Evolutionary conservation across 1,140 invertebrate species (phyloP).

Genomic region (Bombus pyrosoma): DNA sequence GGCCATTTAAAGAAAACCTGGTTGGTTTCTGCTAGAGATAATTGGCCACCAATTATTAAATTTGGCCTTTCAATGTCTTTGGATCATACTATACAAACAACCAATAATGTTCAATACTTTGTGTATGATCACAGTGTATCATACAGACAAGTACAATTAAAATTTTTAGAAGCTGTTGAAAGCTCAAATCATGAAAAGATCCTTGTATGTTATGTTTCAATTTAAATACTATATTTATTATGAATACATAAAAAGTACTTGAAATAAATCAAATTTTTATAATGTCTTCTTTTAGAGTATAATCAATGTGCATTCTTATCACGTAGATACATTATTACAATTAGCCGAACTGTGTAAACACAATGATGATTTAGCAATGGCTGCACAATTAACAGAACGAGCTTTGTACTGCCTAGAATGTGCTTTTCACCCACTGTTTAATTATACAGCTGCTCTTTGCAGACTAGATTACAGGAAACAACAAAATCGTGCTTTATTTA

Average conservation of each 20-base stretch:
- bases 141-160: constrained; percentile 89
- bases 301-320: constrained; percentile 90
- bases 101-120: constrained; percentile 86
- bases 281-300: constrained; percentile 83
- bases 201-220: constrained; percentile 83
- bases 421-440: constrained; percentile 92
- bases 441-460: constrained; percentile 88
- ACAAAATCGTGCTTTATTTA: constrained; percentile 93
- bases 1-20: constrained; percentile 85
- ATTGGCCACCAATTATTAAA: constrained; percentile 87
- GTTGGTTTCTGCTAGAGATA: constrained; percentile 87
- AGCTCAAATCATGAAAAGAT: constrained; percentile 92
- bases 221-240: neutral
- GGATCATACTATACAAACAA: constrained; percentile 79
- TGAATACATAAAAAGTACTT: neutral
- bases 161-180: constrained; percentile 91
- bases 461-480: constrained; percentile 91
- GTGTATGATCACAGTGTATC: constrained; percentile 90
- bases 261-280: neutral
- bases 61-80: constrained; percentile 89
- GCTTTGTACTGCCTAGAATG: constrained; percentile 90
- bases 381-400: constrained; percentile 90
- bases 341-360: constrained; percentile 91
- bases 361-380: constrained; percentile 90
- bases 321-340: constrained; percentile 93